Evolutionary conservation across 1,140 invertebrate genomes (phyloP), one percentile per base, ranked within the genome.

Genomic region (Solen grandis): DNA sequence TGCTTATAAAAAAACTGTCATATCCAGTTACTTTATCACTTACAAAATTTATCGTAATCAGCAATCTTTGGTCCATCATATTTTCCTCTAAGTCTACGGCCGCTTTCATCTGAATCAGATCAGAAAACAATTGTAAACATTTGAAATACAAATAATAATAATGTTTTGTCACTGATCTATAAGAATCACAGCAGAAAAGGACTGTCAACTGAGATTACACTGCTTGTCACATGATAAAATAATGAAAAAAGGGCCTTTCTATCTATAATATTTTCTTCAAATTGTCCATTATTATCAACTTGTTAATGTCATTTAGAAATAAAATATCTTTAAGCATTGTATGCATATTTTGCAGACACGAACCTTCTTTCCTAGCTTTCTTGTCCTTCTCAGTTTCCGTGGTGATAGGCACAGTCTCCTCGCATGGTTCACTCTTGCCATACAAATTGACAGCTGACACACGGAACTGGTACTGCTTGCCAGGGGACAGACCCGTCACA

Each of bases 391-490:
- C 62, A 46, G 87, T 85, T 33, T 91, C 91, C 5, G 88, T 91
- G 50, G 88, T 87, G 55, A 91, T 87, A 13, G 87, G 78, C 31
- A 65, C 81, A 19, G 88, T 88, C 1, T 90, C 88, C 69, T 93
- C 92, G 81, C 93, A 97, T 4, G 98, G 97, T 79, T 99, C 98
- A 41, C 97, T 99, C 59, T 96, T 95, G 50, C 98, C 98, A 89
- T 99, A 99, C 89, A 98, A 96, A 93, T 99, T 99, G 92, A 99
- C 98, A 76, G 98, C 98, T 93, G 97, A 96, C 0, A 99, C 98
- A 73, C 98, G 95, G 94, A 99, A 99, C 85, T 99, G 97, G 90
- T 99, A 99, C 25, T 97, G 95, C 86, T 95, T 95, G 55, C 97
- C 97, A 22, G 90, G 81, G 5, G 87, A 86, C 16, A 93, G 73